Base-by-base conservation (phyloP, 2,113 vertebrate species). In the Zingel zingel region DNA sequence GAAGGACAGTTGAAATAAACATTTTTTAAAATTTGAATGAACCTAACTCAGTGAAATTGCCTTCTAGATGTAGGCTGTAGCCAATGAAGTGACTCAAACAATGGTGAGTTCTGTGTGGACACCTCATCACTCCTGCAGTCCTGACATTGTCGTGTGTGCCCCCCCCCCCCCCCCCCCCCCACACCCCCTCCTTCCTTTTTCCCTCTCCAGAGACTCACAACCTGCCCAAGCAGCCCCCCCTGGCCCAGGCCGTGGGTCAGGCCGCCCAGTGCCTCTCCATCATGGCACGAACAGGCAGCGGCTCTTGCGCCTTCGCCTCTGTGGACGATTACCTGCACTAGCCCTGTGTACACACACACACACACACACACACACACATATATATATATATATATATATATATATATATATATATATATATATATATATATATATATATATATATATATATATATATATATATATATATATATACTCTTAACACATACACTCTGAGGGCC, bases 281-380 rank as follows among this genome's bases (percentile, higher is more conserved):
- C 95, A 99, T 99, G 98, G 98, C 98, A 53, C 97, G 97, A 12
- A 97, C 97, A 0, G 98, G 98, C 88, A 97, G 96, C 8, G 98
- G 98, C 65, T 98, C 98, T 88, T 99, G 98, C 74, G 98, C 98
- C 0, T 99, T 99, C 6, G 98, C 98, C 95, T 97, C 98, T 50
- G 97, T 99, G 96, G 97, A 98, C 86, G 97, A 99, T 94, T 99
- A 99, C 94, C 96, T 99, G 92, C 98, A 99, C 96, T 99, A 99
- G 83, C 93, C 83, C 70, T 15, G 1, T 33, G 10, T 1, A 0
- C 13, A 14, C 57, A 13, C 72, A 18, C 33, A 25, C 72, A 51
- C 68, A 50, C 61, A 67, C 79, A 14, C 70, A 62, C 39, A 64
- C 57, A 67, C 30, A 71, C 77, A 48, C 65, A 58, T 74, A 78